A percentile compares a stretch with the other conserved stretches of the same genome.
These are phyloP conservation scores for Lophochroa leadbeateri DNA, from an alignment of 2,113 vertebrate species.

Conservation along the genomic window DNA sequence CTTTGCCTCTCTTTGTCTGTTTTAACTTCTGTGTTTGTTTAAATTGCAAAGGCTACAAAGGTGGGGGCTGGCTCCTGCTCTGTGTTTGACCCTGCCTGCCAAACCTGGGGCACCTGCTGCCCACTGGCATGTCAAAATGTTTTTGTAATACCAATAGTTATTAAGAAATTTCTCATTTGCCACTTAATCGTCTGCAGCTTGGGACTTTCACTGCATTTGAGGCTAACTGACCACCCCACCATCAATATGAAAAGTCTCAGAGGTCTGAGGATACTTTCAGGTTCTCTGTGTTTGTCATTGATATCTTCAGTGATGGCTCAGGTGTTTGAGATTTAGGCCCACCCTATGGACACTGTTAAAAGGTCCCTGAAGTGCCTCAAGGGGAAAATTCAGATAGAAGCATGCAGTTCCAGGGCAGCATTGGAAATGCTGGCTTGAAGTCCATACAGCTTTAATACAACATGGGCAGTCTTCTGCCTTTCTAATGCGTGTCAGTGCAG, in stretches of 20 bases:
- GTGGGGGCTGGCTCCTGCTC: neutral
- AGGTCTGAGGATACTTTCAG: neutral
- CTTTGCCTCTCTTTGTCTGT: neutral
- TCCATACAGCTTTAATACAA: neutral
- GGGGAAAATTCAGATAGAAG: neutral
- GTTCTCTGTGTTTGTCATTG: neutral
- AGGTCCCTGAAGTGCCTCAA: neutral
- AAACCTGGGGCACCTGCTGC: neutral
- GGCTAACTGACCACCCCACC: neutral
- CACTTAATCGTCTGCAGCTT: neutral
- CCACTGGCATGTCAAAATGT: neutral
- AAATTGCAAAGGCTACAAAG: neutral
- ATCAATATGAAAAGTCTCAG: neutral
- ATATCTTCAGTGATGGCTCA: neutral
- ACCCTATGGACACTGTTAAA: neutral
- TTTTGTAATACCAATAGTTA: neutral
- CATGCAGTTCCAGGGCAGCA: neutral
- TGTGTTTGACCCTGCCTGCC: neutral
- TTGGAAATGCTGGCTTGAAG: neutral
- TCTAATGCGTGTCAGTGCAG: neutral
- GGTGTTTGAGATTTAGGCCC: neutral
- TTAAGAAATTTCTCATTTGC: neutral
- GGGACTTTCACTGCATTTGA: neutral
- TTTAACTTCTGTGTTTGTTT: neutral
- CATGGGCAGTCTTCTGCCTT: neutral